phyloP scores from a whole-genome alignment of 2,113 vertebrate genomes.

The Pipra filicauda region DNA sequence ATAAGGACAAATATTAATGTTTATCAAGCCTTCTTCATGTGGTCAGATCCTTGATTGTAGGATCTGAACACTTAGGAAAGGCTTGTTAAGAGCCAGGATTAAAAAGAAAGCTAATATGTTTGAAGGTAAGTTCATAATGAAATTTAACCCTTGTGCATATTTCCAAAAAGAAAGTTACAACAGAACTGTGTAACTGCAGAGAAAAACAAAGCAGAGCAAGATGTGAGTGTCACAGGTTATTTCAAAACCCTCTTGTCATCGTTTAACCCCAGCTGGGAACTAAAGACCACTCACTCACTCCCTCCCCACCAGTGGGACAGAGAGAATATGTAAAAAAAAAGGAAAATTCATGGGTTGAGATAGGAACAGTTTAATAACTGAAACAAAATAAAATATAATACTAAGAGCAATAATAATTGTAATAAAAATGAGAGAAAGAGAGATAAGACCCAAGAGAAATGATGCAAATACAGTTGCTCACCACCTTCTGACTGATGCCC shows the following conservation, averaged over 20 bases:
- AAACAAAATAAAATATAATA: background rate
- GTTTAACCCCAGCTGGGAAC: background rate
- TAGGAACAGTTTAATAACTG: background rate
- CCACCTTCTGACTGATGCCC: background rate
- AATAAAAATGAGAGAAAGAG: background rate
- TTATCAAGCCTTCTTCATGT: background rate
- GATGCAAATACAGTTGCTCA: background rate
- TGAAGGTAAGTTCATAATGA: background rate
- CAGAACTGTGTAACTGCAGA: background rate
- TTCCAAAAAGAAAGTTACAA: background rate
- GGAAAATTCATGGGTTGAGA: background rate
- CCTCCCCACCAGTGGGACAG: background rate
- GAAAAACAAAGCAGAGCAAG: background rate
- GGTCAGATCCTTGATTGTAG: background rate
- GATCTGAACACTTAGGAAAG: background rate
- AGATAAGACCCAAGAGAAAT: background rate
- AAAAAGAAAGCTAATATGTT: background rate
- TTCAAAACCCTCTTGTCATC: background rate
- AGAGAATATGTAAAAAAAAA: background rate
- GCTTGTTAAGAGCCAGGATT: background rate
- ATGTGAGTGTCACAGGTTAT: background rate
- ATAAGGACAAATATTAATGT: background rate
- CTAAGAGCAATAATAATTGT: background rate
- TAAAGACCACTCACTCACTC: background rate
- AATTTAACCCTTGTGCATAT: background rate